phyloP scores from a whole-genome alignment of 2,888 invertebrate genomes.

The Alloplasta piceator region DNA sequence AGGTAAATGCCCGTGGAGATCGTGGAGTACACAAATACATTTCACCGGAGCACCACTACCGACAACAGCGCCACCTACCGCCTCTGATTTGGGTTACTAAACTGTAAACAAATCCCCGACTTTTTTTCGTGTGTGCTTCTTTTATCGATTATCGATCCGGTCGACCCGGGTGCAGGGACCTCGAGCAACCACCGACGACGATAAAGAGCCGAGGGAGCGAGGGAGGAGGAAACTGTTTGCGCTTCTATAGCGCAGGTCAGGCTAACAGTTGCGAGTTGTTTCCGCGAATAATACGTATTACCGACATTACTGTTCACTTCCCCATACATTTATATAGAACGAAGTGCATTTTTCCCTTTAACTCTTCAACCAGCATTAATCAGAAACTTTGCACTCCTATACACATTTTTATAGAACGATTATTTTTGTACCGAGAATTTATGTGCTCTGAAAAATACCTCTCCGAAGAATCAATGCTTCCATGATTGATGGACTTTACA shows the following conservation, averaged over 20 bases:
- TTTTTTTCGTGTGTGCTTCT: constrained; percentile 72
- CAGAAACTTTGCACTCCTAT: constrained; percentile 20
- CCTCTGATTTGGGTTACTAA: constrained; percentile 81
- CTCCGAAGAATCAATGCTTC: too few relatives aligned
- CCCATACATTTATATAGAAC: constrained; percentile 3
- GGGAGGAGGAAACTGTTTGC: constrained; percentile 1
- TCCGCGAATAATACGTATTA: constrained; percentile 71
- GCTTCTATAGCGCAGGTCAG: constrained; percentile 23
- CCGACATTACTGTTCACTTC: not conserved
- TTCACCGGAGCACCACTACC: constrained; percentile 27
- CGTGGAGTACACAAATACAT: constrained; percentile 35
- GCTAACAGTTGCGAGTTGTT: constrained; percentile 62
- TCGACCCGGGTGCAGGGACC: constrained; percentile 77
- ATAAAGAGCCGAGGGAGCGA: constrained; percentile 20
- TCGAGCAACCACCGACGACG: constrained; percentile 63
- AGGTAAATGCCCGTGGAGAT: too few relatives aligned
- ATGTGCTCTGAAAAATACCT: too few relatives aligned
- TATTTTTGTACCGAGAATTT: not conserved
- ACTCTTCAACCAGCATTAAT: constrained; percentile 7
- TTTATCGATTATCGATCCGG: constrained; percentile 81
- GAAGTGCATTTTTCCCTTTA: constrained; percentile 14
- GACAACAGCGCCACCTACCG: constrained; percentile 44
- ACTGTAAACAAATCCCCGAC: constrained; percentile 81
- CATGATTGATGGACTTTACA: too few relatives aligned
- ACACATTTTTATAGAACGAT: not conserved